These are phyloP conservation scores for Beris morrisii DNA, from an alignment of 2,888 invertebrate species.

Conservation along the genomic window DNA sequence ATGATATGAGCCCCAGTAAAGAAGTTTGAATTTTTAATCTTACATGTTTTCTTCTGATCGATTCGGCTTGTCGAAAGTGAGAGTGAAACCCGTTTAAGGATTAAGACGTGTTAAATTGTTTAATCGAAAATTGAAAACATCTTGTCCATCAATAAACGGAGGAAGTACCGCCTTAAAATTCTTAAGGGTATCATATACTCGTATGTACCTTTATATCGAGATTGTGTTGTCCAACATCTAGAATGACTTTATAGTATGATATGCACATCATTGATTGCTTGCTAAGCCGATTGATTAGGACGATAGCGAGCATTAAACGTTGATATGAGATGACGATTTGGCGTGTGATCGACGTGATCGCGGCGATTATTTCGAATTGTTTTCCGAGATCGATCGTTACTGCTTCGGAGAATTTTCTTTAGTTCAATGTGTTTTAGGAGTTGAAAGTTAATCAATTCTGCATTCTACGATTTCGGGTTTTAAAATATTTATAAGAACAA, in stretches of 20 bases:
- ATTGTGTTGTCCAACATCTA: too few species aligned
- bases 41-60: not conserved
- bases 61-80: not conserved
- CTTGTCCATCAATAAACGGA: conserved; percentile 11
- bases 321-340: conserved; percentile 31
- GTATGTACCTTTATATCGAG: too few species aligned
- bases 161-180: conserved; percentile 3
- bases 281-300: conserved; percentile 26
- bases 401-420: too few species aligned
- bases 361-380: too few species aligned
- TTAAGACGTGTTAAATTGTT: conserved; percentile 58
- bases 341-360: conserved; percentile 31
- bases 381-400: too few species aligned
- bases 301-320: conserved; percentile 26
- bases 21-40: not conserved
- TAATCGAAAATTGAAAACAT: conserved; percentile 23
- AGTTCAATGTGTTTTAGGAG: too few species aligned
- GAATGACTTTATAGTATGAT: too few species aligned
- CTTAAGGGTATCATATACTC: not conserved
- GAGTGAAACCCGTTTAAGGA: conserved; percentile 56
- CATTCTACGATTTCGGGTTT: too few species aligned
- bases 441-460: too few species aligned
- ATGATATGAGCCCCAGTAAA: too few species aligned
- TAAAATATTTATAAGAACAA: too few species aligned
- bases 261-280: too few species aligned